A percentile compares a stretch with the other conserved stretches of the same genome.
Conservation (phyloP, 1,140 invertebrate species). For the Thaumetopoea pityocampa region DNA sequence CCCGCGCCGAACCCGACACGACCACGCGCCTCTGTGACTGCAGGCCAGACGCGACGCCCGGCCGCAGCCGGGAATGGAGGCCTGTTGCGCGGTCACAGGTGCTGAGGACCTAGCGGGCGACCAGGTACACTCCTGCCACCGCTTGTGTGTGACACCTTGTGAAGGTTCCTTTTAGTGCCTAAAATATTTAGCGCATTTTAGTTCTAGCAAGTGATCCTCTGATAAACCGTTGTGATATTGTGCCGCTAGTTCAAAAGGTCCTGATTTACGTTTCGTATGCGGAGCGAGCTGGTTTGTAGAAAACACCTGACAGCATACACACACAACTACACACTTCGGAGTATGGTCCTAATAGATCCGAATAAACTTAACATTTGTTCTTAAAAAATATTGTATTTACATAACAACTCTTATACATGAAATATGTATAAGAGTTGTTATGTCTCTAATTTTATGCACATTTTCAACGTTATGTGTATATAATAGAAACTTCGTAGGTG, state of each 20-base stretch:
- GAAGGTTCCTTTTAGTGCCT: slow-evolving; percentile 1
- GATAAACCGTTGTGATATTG: slow-evolving; percentile 9
- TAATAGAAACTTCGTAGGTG: too few species aligned
- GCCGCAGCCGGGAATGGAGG: slow-evolving; percentile 60
- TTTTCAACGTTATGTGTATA: too few species aligned
- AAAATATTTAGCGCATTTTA: not conserved
- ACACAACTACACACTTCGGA: not conserved
- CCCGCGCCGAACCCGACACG: slow-evolving; percentile 25
- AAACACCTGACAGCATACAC: slow-evolving; percentile 1
- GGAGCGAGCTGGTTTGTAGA: slow-evolving; percentile 19
- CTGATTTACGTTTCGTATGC: slow-evolving; percentile 9
- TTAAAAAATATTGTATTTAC: slow-evolving; percentile 2
- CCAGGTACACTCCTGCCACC: slow-evolving; percentile 55
- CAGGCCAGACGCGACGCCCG: slow-evolving; percentile 27
- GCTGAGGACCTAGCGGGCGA: slow-evolving; percentile 65
- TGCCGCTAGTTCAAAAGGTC: slow-evolving; percentile 7
- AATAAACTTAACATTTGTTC: too few species aligned
- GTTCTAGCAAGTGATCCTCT: slow-evolving; percentile 10
- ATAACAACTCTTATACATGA: not conserved
- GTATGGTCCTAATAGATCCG: too few species aligned
- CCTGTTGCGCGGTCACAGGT: slow-evolving; percentile 56
- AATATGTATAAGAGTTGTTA: too few species aligned
- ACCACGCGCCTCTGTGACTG: slow-evolving; percentile 17
- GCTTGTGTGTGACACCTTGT: slow-evolving; percentile 5
- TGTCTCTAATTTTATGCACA: too few species aligned